Percentiles rank a stretch among this genome's conserved stretches.
phyloP scores from a whole-genome alignment of 2,888 invertebrate genomes.

The Eupithecia exiguata region DNA sequence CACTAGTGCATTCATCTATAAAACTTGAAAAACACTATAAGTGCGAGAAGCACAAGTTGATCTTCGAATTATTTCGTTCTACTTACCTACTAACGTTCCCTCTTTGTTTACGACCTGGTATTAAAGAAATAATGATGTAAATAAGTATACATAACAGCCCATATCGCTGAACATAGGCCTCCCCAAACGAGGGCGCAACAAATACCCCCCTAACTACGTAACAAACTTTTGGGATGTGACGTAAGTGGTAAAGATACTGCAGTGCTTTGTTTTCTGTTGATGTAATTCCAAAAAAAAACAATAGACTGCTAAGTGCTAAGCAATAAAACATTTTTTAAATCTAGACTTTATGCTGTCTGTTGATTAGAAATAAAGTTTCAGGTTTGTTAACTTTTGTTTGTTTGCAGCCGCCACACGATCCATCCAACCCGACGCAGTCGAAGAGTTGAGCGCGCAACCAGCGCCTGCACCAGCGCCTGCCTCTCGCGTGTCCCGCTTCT shows the following conservation, averaged over 20 bases:
- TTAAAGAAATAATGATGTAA: too few relatives aligned
- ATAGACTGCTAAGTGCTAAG: too few relatives aligned
- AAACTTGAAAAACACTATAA: background rate
- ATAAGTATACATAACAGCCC: background rate
- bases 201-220: too few relatives aligned
- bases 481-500: constrained; percentile 56
- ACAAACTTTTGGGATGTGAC: background rate
- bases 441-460: constrained; percentile 62
- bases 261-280: background rate
- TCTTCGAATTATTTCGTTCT: constrained; percentile 2
- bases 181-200: too few relatives aligned
- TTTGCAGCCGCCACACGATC: constrained; percentile 68
- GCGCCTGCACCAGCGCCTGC: constrained; percentile 61
- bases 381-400: background rate
- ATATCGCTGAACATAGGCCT: background rate
- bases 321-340: background rate
- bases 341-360: background rate
- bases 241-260: background rate
- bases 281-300: background rate
- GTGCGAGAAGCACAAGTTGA: background rate
- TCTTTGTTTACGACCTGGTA: too few relatives aligned
- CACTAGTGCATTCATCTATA: background rate
- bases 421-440: constrained; percentile 63
- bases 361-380: background rate
- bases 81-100: too few relatives aligned